Evolutionary conservation across 1,140 invertebrate species (phyloP).

Genomic region (Zeugodacus cucurbitae): DNA sequence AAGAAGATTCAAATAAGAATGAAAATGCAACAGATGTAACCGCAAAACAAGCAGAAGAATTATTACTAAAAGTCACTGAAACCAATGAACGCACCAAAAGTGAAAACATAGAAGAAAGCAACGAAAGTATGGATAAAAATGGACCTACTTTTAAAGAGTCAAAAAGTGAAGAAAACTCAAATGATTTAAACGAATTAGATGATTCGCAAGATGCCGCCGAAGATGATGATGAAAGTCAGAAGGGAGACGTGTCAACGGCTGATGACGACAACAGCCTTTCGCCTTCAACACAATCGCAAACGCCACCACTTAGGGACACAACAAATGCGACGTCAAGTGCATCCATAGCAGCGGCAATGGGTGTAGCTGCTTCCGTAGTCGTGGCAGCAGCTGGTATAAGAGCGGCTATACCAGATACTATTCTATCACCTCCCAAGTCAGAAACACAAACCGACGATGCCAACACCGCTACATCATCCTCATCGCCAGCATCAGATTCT

Average conservation of each 20-base stretch:
- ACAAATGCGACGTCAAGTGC: constrained; percentile 41
- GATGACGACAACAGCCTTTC: constrained; percentile 34
- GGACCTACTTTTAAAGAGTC: not conserved
- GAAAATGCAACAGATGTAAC: not conserved
- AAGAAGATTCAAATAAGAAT: not conserved
- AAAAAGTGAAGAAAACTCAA: not conserved
- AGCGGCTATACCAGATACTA: constrained; percentile 57
- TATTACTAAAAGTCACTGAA: not conserved
- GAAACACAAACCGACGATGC: constrained; percentile 63
- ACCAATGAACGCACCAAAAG: not conserved
- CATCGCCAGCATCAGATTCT: constrained; percentile 60
- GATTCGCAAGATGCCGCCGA: not conserved
- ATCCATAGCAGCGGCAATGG: not conserved
- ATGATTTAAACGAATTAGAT: not conserved
- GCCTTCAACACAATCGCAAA: constrained; percentile 58
- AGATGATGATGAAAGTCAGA: not conserved
- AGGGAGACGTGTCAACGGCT: not conserved
- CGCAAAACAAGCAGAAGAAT: not conserved
- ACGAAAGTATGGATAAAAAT: not conserved
- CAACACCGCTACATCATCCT: constrained; percentile 58
- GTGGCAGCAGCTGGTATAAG: not conserved
- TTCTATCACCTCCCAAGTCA: constrained; percentile 61
- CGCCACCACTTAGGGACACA: constrained; percentile 53
- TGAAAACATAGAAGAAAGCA: not conserved
- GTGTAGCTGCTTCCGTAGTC: not conserved